A percentile compares a stretch with the other conserved stretches of the same genome.
phyloP scores from a whole-genome alignment of 2,113 vertebrate species.

The Leptobrachium ailaonicum region DNA sequence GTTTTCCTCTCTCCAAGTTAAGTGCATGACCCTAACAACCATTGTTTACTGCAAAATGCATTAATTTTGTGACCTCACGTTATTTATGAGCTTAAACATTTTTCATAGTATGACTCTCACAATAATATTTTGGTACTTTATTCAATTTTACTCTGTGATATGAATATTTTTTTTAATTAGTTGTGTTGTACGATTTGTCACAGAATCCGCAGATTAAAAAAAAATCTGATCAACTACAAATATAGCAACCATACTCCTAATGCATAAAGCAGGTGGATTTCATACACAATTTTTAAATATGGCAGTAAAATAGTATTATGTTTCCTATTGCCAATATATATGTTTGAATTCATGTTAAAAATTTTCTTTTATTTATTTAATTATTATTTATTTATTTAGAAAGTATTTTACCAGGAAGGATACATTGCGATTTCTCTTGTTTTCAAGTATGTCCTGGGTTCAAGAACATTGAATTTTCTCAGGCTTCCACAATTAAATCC shows the following conservation, averaged over 20 bases:
- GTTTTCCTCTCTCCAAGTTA: background rate
- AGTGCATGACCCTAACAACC: background rate
- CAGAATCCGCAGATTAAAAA: background rate
- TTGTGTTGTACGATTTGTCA: background rate
- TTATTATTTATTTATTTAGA: too few relatives aligned
- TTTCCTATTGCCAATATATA: too few relatives aligned
- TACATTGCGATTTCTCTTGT: too few relatives aligned
- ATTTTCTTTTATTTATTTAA: too few relatives aligned
- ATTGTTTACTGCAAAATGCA: conserved; percentile 7
- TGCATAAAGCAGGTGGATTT: conserved; percentile 31
- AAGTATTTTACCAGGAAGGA: too few relatives aligned
- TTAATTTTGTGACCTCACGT: background rate
- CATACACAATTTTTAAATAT: conserved; percentile 11
- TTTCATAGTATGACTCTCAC: background rate
- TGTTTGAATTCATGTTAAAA: too few relatives aligned
- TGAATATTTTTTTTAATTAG: background rate
- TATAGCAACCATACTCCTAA: background rate
- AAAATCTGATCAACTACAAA: background rate
- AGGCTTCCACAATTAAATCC: too few relatives aligned
- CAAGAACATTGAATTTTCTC: too few relatives aligned
- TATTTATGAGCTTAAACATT: background rate
- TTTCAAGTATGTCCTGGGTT: too few relatives aligned
- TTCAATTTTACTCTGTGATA: background rate
- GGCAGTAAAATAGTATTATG: conserved; percentile 15
- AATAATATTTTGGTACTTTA: background rate